Evolutionary conservation across 2,888 invertebrate genomes (phyloP), one percentile per base, ranked within the genome.

Genomic region (Hydrotaea diabolus): DNA sequence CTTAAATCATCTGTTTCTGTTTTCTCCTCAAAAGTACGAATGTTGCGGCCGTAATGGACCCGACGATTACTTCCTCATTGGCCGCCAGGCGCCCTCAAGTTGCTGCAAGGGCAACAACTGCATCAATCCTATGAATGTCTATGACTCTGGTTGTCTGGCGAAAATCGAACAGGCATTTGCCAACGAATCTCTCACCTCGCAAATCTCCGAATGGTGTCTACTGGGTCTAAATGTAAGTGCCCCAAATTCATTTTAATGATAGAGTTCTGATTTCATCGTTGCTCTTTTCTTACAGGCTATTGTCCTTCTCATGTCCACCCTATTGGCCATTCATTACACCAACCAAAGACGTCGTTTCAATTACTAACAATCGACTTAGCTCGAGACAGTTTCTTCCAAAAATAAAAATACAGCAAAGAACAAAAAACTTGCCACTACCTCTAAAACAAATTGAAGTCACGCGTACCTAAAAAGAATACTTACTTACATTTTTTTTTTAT

Each of bases 31-130:
- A 77, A 80, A 90, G 90, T 90, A 88, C 86, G 85, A 87, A 46
- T 91, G 92, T 77, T 92, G 93, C 83, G 92, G 92, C 15, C 88
- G 87, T 1, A 86, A 89, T 43, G 89, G 90, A 3, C 88, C 90
- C 46, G 77, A 80, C 0, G 92, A 92, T 72, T 92, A 91, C 74
- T 36, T 87, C 8, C 36, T 55, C 4, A 87, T 88, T 21, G 74
- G 83, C 0, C 87, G 88, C 77, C 74, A 86, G 3, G 86, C 87
- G 19, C 90, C 92, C 36, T 80, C 87, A 4, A 90, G 90, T 77
- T 91, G 91, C 46, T 92, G 92, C 85, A 89, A 87, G 80, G 86
- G 86, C 17, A 87, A 77, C 71, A 90, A 89, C 36, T 92, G 91
- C 78, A 75, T 88, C n/a, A 89, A 89, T 82, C 90, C 90, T 3